These are phyloP conservation scores for Osmoderma eremita DNA, from an alignment of 2,888 invertebrate species.

Conservation along the genomic window DNA sequence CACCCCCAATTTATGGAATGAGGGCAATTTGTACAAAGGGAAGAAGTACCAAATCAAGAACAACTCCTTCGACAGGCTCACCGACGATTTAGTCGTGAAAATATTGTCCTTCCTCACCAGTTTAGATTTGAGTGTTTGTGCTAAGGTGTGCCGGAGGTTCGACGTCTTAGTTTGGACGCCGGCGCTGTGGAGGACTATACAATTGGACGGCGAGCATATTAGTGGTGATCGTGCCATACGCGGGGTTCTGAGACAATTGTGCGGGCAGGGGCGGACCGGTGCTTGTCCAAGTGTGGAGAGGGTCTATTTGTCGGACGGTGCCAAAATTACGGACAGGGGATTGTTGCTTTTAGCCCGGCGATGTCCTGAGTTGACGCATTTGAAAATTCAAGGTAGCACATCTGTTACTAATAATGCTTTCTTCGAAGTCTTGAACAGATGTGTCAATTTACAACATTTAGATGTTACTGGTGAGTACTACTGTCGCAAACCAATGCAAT, in stretches of 20 bases:
- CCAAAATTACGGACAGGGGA: constrained; percentile 80
- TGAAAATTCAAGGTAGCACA: constrained; percentile 80
- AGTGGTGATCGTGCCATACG: constrained; percentile 75
- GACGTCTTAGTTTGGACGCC: constrained; percentile 83
- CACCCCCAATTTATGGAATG: constrained; percentile 61
- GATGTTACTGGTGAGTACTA: constrained; percentile 79
- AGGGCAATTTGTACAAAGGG: constrained; percentile 58
- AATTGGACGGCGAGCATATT: constrained; percentile 69
- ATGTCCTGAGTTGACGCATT: constrained; percentile 83
- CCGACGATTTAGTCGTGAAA: constrained; percentile 75
- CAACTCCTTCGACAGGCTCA: constrained; percentile 70
- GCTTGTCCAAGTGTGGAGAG: constrained; percentile 75
- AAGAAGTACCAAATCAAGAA: constrained; percentile 57
- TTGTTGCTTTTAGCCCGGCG: constrained; percentile 79
- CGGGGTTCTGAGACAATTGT: constrained; percentile 72
- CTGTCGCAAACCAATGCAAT: too few species aligned
- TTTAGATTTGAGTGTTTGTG: constrained; percentile 77
- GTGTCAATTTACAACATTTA: constrained; percentile 83
- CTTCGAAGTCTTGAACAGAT: constrained; percentile 81
- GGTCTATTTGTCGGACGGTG: constrained; percentile 75
- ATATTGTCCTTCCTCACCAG: constrained; percentile 78
- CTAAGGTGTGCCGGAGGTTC: constrained; percentile 79
- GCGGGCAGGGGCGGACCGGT: constrained; percentile 73
- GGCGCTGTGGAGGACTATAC: constrained; percentile 76
- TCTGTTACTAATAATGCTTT: constrained; percentile 81